phyloP scores from a whole-genome alignment of 2,888 invertebrate genomes.

The Parnassius mnemosyne region DNA sequence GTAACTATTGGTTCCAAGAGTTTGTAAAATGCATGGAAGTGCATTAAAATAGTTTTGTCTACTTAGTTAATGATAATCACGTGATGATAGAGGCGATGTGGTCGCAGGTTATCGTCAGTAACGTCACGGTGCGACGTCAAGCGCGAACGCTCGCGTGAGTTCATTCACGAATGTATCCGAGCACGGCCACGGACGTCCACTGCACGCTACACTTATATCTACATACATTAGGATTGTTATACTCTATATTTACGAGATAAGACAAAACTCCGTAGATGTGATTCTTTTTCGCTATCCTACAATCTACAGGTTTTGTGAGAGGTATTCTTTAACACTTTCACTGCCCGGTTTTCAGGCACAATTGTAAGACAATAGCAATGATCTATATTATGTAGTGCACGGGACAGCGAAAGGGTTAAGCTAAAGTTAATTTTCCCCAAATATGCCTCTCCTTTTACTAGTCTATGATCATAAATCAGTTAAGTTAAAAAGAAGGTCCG shows the following conservation, averaged over 20 bases:
- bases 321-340: not conserved
- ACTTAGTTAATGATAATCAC: constrained; percentile 22
- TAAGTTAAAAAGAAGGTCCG: too few relatives aligned
- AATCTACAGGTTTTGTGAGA: not conserved
- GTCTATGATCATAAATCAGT: too few relatives aligned
- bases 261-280: too few relatives aligned
- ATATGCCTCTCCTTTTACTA: too few relatives aligned
- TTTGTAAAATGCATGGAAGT: too few relatives aligned
- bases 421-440: too few relatives aligned
- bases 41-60: not conserved
- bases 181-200: constrained; percentile 53
- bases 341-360: not conserved
- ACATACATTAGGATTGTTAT: constrained; percentile 6
- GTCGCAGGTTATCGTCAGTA: constrained; percentile 47
- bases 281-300: too few relatives aligned
- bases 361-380: too few relatives aligned
- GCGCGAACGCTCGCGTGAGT: constrained; percentile 52
- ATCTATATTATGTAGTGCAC: too few relatives aligned
- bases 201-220: constrained; percentile 20
- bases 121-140: constrained; percentile 65
- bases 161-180: constrained; percentile 70
- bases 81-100: constrained; percentile 39
- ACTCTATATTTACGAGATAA: not conserved
- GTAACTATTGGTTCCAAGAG: too few relatives aligned
- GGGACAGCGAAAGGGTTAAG: too few relatives aligned